Evolutionary conservation across 2,888 invertebrate species (phyloP), one percentile per base, ranked within the genome.

Genomic region (Ctenicera cuprea): DNA sequence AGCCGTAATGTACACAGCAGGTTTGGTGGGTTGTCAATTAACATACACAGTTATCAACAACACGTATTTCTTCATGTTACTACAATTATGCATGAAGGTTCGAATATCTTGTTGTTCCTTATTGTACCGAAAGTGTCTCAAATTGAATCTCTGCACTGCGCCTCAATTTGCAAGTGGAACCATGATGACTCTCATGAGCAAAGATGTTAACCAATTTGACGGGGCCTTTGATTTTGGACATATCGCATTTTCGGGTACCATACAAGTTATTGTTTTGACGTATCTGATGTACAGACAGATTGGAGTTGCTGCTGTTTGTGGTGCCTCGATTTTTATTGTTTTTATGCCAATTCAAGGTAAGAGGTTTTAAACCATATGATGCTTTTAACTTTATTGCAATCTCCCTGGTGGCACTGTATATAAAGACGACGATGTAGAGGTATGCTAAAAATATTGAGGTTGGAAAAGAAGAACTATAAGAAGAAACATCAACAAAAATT

Each of bases 131-230:
- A 95, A 95, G 88, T 90, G 90, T 9, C 85, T 92, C 43, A 88
- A 90, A 76, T 87, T 97, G 38, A 95, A 94, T 70, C 94, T 94
- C 85, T 92, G 93, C 1, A 94, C 96, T 0, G 87, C 96, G 57
- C 93, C 94, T 3, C 92, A 95, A 84, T 96, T 95, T 0, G 94
- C 88, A 86, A 95, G 91, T 80, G 97, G 87, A 86, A 83, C 83
- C 75, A 80, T 83, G 43, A 81, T 85, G 0, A 85, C 84, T 67
- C 74, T 84, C 12, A 70, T 97, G 75, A 95, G 96, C 0, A 96
- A 95, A 68, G 97, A 97, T 86, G 95, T 96, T 0, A 93, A 92
- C 77, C 88, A 95, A 72, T 95, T 97, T 86, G 96, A 97, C 85
- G 90, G 94, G 87, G 93, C 93, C 1, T 90, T 92, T 9, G 88